A percentile compares a stretch with the other conserved stretches of the same genome.
Evolutionary conservation across 1,140 invertebrate genomes (phyloP).

Genomic region (Aricia agestis): DNA sequence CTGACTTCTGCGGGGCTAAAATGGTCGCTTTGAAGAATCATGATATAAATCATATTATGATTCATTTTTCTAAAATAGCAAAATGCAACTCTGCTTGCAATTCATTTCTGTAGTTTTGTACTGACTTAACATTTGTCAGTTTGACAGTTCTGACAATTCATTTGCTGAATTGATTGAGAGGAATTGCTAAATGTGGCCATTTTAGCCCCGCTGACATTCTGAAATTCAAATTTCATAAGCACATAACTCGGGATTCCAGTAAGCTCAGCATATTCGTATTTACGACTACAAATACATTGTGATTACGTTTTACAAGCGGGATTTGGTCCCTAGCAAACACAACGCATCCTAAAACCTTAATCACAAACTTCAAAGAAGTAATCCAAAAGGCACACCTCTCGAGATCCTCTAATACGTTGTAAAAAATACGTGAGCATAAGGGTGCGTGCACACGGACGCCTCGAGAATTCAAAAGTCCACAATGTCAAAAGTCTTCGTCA

Average conservation of each 20-base stretch:
- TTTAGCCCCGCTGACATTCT: not conserved
- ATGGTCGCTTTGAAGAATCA: too few relatives aligned
- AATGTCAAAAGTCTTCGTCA: slow-evolving; percentile 71
- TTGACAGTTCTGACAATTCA: too few relatives aligned
- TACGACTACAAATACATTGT: not conserved
- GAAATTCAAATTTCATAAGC: not conserved
- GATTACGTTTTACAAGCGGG: not conserved
- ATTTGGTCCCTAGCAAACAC: slow-evolving; percentile 48
- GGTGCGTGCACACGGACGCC: slow-evolving; percentile 59
- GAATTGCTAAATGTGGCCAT: too few relatives aligned
- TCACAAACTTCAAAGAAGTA: slow-evolving; percentile 63
- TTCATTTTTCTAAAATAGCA: too few relatives aligned
- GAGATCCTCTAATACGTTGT: slow-evolving; percentile 58
- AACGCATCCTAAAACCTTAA: slow-evolving; percentile 61
- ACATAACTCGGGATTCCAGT: not conserved
- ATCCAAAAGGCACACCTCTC: slow-evolving; percentile 69
- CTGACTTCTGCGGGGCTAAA: too few relatives aligned
- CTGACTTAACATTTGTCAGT: too few relatives aligned
- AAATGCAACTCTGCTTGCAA: too few relatives aligned
- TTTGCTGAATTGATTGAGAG: too few relatives aligned
- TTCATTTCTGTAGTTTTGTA: too few relatives aligned
- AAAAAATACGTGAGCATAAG: slow-evolving; percentile 48
- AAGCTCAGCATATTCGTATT: not conserved
- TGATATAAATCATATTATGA: too few relatives aligned
- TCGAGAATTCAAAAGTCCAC: slow-evolving; percentile 66